These are phyloP conservation scores for Pantala flavescens DNA, from an alignment of 1,140 invertebrate species.

Conservation along the genomic window DNA sequence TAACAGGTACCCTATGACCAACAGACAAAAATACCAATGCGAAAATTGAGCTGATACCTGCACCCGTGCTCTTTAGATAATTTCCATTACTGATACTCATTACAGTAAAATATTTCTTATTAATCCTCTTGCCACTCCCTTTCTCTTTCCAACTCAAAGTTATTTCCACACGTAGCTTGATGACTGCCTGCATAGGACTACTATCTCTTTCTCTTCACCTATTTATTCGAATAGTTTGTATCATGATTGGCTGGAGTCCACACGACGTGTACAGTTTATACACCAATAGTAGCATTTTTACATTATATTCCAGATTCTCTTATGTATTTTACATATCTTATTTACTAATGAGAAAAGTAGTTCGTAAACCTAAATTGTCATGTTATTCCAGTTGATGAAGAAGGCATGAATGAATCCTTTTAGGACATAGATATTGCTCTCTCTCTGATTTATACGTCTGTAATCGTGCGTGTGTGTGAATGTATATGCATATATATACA, in stretches of 20 bases:
- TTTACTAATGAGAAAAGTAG: neutral
- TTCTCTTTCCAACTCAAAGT: neutral
- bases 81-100: slow-evolving; percentile 12
- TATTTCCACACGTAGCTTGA: slow-evolving; percentile 14
- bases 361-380: neutral
- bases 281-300: slow-evolving; percentile 6
- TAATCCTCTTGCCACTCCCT: neutral
- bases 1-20: slow-evolving; percentile 64
- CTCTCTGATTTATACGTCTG: neutral
- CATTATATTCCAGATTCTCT: neutral
- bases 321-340: neutral
- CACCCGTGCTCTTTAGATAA: slow-evolving; percentile 12
- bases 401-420: neutral
- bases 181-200: neutral
- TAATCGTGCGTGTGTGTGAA: neutral
- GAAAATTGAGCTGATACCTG: slow-evolving; percentile 14
- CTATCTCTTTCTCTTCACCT: slow-evolving; percentile 6
- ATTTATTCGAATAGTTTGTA: slow-evolving; percentile 2
- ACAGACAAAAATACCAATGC: slow-evolving; percentile 12
- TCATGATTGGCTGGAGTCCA: neutral
- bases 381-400: neutral
- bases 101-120: slow-evolving; percentile 2
- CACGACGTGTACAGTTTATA: neutral
- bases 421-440: neutral
- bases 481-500: neutral